These are phyloP conservation scores for Bradypodion ventrale DNA, from an alignment of 2,797 vertebrate species.

Conservation along the genomic window DNA sequence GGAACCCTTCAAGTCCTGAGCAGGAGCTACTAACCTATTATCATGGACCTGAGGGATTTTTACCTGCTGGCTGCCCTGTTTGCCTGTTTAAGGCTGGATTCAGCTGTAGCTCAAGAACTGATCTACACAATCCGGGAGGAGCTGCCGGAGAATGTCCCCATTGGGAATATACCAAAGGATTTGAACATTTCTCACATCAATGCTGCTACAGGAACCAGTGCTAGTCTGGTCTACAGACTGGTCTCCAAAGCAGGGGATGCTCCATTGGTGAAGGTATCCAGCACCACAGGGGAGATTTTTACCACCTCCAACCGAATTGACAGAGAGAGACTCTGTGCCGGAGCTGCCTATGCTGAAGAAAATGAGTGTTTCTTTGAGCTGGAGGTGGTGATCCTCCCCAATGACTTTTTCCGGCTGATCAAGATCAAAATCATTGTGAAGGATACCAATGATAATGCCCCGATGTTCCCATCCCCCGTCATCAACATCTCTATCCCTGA, in stretches of 20 bases:
- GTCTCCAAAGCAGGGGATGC: conserved; percentile 98
- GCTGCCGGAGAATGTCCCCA: conserved; percentile 97
- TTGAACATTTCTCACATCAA: conserved; percentile 98
- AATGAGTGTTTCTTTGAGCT: conserved; percentile 98
- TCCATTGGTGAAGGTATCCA: conserved; percentile 95
- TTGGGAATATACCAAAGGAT: conserved; percentile 99
- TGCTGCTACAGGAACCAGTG: conserved; percentile 90
- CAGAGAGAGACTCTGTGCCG: conserved; percentile 96
- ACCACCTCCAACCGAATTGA: conserved; percentile 97
- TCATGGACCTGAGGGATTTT: conserved; percentile 99
- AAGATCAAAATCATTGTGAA: conserved; percentile 99
- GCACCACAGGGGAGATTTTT: conserved; percentile 96
- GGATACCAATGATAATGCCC: conserved; percentile 98
- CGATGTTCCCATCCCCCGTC: conserved; percentile 98
- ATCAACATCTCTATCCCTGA: conserved; percentile 99
- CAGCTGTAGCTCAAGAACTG: conserved; percentile 96
- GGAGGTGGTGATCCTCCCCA: conserved; percentile 98
- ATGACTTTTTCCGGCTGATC: conserved; percentile 98
- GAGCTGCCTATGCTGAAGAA: conserved; percentile 90
- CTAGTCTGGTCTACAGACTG: conserved; percentile 96
- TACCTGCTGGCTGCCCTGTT: conserved; percentile 96
- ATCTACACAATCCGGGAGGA: conserved; percentile 99
- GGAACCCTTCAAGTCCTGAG: conserved; percentile 81
- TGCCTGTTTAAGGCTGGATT: conserved; percentile 96
- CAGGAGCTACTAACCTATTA: conserved; percentile 81